Conservation (phyloP, 2,888 invertebrate genomes). For the Clunio marinus region DNA sequence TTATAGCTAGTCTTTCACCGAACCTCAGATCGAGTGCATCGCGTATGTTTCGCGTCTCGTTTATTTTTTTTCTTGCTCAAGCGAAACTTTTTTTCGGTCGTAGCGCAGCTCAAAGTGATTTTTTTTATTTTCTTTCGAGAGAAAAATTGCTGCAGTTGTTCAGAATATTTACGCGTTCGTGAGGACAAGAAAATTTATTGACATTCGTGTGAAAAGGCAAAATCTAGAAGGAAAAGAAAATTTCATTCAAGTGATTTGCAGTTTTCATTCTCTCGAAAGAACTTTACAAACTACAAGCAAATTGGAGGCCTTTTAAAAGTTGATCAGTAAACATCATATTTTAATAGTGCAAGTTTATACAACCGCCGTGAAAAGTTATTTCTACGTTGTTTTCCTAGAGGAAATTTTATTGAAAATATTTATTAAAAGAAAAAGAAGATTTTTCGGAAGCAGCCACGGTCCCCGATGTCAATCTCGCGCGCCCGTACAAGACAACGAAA, state of each 20-base stretch:
- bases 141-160: neutral
- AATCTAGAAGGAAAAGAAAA: neutral
- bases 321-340: too few relatives aligned
- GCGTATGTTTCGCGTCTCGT: slow-evolving; percentile 42
- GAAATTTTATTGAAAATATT: neutral
- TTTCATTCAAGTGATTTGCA: slow-evolving; percentile 10
- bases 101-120: neutral
- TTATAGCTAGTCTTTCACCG: slow-evolving; percentile 52
- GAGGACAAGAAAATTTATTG: neutral
- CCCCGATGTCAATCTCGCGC: neutral
- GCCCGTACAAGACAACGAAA: slow-evolving; percentile 13
- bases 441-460: neutral
- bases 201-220: slow-evolving; percentile 13
- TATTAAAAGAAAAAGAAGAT: neutral
- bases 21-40: slow-evolving; percentile 53
- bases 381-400: neutral
- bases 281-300: too few relatives aligned
- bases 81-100: slow-evolving; percentile 7
- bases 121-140: neutral
- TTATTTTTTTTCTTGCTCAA: slow-evolving; percentile 4
- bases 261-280: slow-evolving; percentile 7
- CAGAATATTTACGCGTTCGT: slow-evolving; percentile 6
- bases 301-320: too few relatives aligned
- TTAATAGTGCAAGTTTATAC: too few relatives aligned
- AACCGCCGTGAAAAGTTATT: too few relatives aligned